Percentiles rank a stretch among this genome's conserved stretches.
phyloP scores from a whole-genome alignment of 2,888 invertebrate species.

The Andrena hattorfiana region DNA sequence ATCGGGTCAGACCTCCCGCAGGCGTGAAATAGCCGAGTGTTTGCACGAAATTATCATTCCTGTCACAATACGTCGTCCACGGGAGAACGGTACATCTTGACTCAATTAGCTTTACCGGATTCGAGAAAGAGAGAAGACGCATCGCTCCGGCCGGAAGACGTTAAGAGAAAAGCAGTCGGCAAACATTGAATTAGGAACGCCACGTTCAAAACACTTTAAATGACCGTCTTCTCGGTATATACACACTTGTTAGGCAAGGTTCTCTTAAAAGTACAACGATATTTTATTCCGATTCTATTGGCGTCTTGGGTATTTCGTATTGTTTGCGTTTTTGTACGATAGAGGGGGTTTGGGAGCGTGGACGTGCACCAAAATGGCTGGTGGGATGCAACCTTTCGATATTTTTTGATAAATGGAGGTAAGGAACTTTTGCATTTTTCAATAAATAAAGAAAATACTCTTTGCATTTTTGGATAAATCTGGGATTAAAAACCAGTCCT shows the following conservation, averaged over 20 bases:
- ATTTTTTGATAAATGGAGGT: no score
- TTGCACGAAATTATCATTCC: conserved; percentile 73
- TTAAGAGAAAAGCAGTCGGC: conserved; percentile 32
- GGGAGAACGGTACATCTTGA: conserved; percentile 46
- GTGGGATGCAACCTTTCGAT: no score
- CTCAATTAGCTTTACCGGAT: conserved; percentile 56
- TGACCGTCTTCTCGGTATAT: conserved; percentile 40
- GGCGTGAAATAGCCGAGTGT: conserved; percentile 71
- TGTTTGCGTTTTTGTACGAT: background rate
- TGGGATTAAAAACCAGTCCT: no score
- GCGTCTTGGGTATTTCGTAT: background rate
- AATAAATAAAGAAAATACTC: no score
- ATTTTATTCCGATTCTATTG: background rate
- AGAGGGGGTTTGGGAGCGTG: background rate
- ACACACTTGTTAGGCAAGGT: background rate
- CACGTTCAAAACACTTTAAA: conserved; percentile 19
- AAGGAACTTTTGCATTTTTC: background rate
- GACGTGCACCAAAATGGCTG: no score
- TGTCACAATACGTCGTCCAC: conserved; percentile 68
- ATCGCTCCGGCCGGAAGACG: conserved; percentile 44
- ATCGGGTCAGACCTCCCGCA: conserved; percentile 73
- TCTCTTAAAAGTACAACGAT: background rate
- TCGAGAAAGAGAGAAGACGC: conserved; percentile 30
- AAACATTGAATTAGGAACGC: conserved; percentile 56
- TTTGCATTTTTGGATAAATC: background rate